Evolutionary conservation across 92 coral and sea anemone species (phyloP).

Genomic region (Epizoanthus stellaris): DNA sequence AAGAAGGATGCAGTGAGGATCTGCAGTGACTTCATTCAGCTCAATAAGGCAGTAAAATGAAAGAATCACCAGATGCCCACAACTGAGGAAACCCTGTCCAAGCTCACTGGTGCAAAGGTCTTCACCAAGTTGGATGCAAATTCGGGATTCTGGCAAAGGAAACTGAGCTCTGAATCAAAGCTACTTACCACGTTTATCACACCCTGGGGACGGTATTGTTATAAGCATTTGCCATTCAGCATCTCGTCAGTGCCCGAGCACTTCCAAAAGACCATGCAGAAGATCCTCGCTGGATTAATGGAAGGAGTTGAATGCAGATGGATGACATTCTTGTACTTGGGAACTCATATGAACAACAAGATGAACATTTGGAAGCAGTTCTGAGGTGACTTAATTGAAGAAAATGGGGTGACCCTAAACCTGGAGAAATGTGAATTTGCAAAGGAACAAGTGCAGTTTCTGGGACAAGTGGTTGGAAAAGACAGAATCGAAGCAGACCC

Average conservation of each 20-base stretch:
- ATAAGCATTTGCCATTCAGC: constrained; percentile 41
- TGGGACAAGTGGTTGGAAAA: constrained; percentile 78
- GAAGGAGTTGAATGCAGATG: constrained; percentile 51
- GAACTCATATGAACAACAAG: neutral
- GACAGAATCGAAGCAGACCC: constrained; percentile 69
- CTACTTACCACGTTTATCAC: constrained; percentile 53
- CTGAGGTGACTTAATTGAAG: constrained; percentile 43
- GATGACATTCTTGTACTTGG: constrained; percentile 69
- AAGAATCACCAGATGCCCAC: constrained; percentile 10
- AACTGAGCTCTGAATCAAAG: constrained; percentile 33
- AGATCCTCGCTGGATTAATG: constrained; percentile 50
- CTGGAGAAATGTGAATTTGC: constrained; percentile 66
- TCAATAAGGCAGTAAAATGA: neutral
- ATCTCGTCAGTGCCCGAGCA: constrained; percentile 65
- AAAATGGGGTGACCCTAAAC: constrained; percentile 57
- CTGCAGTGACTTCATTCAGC: neutral
- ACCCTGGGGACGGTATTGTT: constrained; percentile 56
- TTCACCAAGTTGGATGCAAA: neutral
- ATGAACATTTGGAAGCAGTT: constrained; percentile 38
- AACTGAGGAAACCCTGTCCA: constrained; percentile 6
- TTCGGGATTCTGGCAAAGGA: constrained; percentile 50
- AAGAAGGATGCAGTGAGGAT: neutral
- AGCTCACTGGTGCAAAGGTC: neutral
- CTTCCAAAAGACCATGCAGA: constrained; percentile 52
- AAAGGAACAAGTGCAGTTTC: constrained; percentile 60